Evolutionary conservation across 1,140 invertebrate species (phyloP), one percentile per base, ranked within the genome.

Genomic region (Holcopasites calliopsidis): DNA sequence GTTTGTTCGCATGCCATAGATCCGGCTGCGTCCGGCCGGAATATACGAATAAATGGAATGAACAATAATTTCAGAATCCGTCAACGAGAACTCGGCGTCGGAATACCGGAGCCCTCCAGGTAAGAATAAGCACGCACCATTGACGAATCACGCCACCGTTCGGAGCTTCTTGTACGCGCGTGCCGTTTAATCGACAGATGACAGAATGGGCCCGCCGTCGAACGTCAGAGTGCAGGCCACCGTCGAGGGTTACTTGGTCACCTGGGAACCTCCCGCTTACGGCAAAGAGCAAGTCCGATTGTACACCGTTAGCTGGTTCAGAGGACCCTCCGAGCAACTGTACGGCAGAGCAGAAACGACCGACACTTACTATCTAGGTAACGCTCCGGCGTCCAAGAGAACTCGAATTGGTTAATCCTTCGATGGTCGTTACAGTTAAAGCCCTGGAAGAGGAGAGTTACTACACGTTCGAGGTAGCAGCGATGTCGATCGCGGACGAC

Each of bases 181-280:
- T n/a, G n/a, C n/a, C n/a, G n/a, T n/a, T n/a, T n/a, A 57, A 64
- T 49, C 5, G 69, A 74, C 82, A 40, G 49, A 73, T 38, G 84
- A 93, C 44, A 90, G 90, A 70, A 90, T 95, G 79, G 93, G 93
- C 4, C 92, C 94, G 6, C 95, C 96, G 0, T 85, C 91, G 52
- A 95, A 96, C 89, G 90, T 96, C 5, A 93, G 92, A 44, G 93
- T 95, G 7, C 91, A 92, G 49, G 90, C 92, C 21, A 93, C 93
- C 0, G 89, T 89, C 11, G 93, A 95, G 73, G 95, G 95, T n/a
- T 94, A 94, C 87, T 88, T 95, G 13, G 93, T 97, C 2, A 93
- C 93, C 31, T 97, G 96, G 96, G 92, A 94, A 58, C 93, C 95
- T 23, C 96, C 96, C 1, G 87, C 90, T 18, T 89, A 92, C 68